Evolutionary conservation across 2,888 invertebrate species (phyloP), one percentile per base, ranked within the genome.

Genomic region (Drosophila anomelani): DNA sequence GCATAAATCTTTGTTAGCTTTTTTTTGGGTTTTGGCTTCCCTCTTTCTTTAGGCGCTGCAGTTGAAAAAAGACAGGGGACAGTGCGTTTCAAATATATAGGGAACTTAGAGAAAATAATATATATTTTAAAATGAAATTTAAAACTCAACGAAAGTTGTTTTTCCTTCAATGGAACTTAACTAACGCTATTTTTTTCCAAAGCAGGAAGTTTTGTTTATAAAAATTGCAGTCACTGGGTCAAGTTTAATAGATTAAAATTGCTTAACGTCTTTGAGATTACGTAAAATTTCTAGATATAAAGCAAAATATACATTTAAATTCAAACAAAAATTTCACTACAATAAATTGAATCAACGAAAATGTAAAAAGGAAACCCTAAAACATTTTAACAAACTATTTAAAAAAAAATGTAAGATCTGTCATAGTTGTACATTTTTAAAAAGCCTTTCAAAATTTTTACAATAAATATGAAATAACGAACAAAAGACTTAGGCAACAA

Each of bases 1-100:
- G 75, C 77, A 85, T 84, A 84, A 85, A 87, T 84, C 76, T 76
- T 87, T 59, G 80, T 84, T 83, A 75, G 69, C 32, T 71, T 46
- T 74, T 39, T 74, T 56, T 53, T 80, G 76, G 73, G 23, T 73
- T 58, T 58, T 39, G n/a, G 26, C 13, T 26, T 32, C 17, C 2
- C 20, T 26, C 3, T 26, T 15, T 55, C 68, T 32, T 17, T 17
- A 13, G 43, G 53, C 39, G 2, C 20, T 44, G 23, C 43, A 55
- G 32, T 17, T 46, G 41, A 3, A 10, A 6, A 41, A 41, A 38
- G 36, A 38, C 34, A 49, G 23, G 13, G 26, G 23, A 47, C 13
- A 43, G 43, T 56, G 20, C 32, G 44, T 44, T 36, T 54, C n/a
- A 26, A 0, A 26, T 12, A 2, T 54, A 1, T 54, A 38, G 4